A percentile compares a stretch with the other conserved stretches of the same genome.
Evolutionary conservation across 2,888 invertebrate species (phyloP).

Genomic region (Apodemia zela): DNA sequence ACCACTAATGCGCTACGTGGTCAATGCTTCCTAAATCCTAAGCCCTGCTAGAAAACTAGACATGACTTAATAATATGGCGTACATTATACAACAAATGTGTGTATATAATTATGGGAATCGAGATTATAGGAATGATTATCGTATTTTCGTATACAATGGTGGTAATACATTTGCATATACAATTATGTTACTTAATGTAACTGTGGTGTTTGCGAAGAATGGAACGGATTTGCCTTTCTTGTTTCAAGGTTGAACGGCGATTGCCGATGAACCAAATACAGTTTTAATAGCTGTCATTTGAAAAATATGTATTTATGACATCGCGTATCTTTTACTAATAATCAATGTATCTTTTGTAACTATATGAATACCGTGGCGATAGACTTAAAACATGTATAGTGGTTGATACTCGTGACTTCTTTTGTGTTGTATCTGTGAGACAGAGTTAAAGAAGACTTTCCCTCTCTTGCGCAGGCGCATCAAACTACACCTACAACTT

Average conservation of each 20-base stretch:
- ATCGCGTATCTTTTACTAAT: neutral
- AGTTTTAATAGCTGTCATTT: conserved; percentile 6
- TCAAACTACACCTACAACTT: no score
- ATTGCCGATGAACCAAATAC: conserved; percentile 30
- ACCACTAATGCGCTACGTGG: no score
- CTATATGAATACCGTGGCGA: no score
- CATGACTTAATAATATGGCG: no score
- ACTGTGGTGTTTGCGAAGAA: conserved; percentile 25
- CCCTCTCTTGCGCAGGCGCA: no score
- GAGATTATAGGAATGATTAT: conserved; percentile 3
- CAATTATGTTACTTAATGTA: conserved; percentile 26
- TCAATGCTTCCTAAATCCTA: no score
- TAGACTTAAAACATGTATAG: no score
- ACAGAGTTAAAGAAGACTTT: no score
- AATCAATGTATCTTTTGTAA: no score
- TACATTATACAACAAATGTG: neutral
- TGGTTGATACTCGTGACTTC: no score
- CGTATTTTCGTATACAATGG: conserved; percentile 8
- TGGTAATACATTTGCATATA: conserved; percentile 9
- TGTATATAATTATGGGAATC: conserved; percentile 18
- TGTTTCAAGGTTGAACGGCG: conserved; percentile 33
- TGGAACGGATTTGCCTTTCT: conserved; percentile 32
- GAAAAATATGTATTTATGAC: neutral
- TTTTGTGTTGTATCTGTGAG: no score
- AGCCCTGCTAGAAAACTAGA: no score